Percentiles rank a stretch among this genome's conserved stretches.
phyloP scores from a whole-genome alignment of 2,888 invertebrate species.

The Hirtodrosophila confusa region DNA sequence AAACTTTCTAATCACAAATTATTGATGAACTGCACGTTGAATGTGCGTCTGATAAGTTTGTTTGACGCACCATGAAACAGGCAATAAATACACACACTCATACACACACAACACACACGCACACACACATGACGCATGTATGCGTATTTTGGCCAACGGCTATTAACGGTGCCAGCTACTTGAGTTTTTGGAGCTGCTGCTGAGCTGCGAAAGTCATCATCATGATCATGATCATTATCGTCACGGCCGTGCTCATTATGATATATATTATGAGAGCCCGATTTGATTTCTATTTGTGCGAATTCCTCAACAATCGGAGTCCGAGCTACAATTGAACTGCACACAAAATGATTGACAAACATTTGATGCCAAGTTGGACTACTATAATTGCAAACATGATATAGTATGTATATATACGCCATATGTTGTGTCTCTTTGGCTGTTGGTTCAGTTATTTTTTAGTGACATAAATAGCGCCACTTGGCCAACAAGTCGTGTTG shows the following conservation, averaged over 20 bases:
- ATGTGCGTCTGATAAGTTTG: slow-evolving; percentile 41
- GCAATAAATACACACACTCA: slow-evolving; percentile 4
- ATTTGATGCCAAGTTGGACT: slow-evolving; percentile 47
- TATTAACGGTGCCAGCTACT: slow-evolving; percentile 63
- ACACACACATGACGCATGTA: too few relatives aligned
- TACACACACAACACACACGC: slow-evolving; percentile 8
- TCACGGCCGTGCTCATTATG: slow-evolving; percentile 25
- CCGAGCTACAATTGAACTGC: slow-evolving; percentile 31
- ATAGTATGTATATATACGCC: slow-evolving; percentile 21
- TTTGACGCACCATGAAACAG: slow-evolving; percentile 24
- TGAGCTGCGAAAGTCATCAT: slow-evolving; percentile 50
- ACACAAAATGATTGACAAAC: slow-evolving; percentile 51
- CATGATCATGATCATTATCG: slow-evolving; percentile 27
- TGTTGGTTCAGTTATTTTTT: slow-evolving; percentile 26
- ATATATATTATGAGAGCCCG: slow-evolving; percentile 30
- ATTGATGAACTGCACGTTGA: slow-evolving; percentile 61
- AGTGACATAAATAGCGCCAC: slow-evolving; percentile 53
- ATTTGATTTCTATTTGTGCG: slow-evolving; percentile 70
- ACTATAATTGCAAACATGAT: slow-evolving; percentile 42
- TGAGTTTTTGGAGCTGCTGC: slow-evolving; percentile 28
- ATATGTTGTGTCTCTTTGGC: slow-evolving; percentile 6
- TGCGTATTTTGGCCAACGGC: slow-evolving; percentile 55
- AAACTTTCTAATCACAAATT: slow-evolving; percentile 71
- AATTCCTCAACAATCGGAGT: slow-evolving; percentile 48
- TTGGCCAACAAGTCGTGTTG: slow-evolving; percentile 42